Conservation (phyloP, 1,140 invertebrate genomes). For the Drosophila ficusphila region DNA sequence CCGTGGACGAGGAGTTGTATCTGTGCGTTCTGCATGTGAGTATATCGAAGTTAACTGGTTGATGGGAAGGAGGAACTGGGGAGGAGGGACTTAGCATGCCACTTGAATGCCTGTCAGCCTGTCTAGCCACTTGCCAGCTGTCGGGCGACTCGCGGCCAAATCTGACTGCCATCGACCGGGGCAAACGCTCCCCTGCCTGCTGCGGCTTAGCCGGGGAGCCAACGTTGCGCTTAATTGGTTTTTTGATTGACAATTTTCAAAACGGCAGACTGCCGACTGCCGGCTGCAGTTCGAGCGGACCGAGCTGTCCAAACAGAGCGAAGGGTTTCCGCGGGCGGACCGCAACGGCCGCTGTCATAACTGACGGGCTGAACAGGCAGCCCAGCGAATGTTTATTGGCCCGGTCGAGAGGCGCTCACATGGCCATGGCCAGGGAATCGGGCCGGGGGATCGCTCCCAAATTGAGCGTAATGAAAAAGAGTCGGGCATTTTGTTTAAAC, state of each 20-base stretch:
- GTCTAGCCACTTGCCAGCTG: slow-evolving; percentile 55
- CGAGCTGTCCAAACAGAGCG: too few species aligned
- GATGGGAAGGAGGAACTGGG: background rate
- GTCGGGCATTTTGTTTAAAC: slow-evolving; percentile 50
- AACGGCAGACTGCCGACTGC: slow-evolving; percentile 32
- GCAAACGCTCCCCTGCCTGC: slow-evolving; percentile 14
- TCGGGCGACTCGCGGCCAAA: slow-evolving; percentile 32
- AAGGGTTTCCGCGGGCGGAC: slow-evolving; percentile 1
- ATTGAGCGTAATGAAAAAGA: slow-evolving; percentile 35
- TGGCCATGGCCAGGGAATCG: too few species aligned
- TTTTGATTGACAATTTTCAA: slow-evolving; percentile 84
- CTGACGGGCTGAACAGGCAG: slow-evolving; percentile 41
- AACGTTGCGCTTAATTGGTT: slow-evolving; percentile 81
- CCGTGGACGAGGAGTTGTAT: slow-evolving; percentile 75
- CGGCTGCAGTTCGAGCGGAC: background rate
- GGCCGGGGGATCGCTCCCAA: slow-evolving; percentile 29
- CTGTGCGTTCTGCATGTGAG: slow-evolving; percentile 83
- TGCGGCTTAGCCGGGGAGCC: slow-evolving; percentile 33
- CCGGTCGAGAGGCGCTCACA: slow-evolving; percentile 19
- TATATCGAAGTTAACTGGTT: slow-evolving; percentile 23
- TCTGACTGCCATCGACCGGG: slow-evolving; percentile 37
- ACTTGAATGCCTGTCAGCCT: slow-evolving; percentile 50
- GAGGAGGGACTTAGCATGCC: slow-evolving; percentile 31
- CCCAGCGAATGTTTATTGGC: slow-evolving; percentile 62
- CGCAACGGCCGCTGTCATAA: slow-evolving; percentile 56